Evolutionary conservation across 1,140 invertebrate species (phyloP), one percentile per base, ranked within the genome.

Genomic region (Drosophila saltans): DNA sequence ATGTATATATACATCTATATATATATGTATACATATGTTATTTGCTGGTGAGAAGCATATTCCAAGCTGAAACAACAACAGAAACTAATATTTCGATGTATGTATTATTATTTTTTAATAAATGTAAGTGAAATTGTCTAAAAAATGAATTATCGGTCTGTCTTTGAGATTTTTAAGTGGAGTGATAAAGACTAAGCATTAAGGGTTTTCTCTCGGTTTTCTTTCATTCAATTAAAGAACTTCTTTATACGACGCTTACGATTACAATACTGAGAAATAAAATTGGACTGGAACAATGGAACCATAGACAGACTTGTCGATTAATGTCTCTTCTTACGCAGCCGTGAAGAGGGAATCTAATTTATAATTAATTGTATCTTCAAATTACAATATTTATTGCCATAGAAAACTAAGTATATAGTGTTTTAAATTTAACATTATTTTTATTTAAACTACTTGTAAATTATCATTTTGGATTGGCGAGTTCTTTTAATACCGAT

Each of bases 101-200:
- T 82, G 82, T 85, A 85, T 77, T 77, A 76, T 76, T 76, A 77
- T 77, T 77, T 85, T 85, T 79, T 65, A 85, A 85, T 85, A 85
- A 85, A 85, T 67, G 64, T 71, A 79, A 73, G 78, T 72, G 57
- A 75, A 79, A 66, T 63, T 81, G 62, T 62, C n/a, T 57, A 28
- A 6, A 58, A 36, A 58, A 21, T 36, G 16, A 21, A n/a, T 16
- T 16, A 16, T 16, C 16, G 16, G 16, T 16, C 36, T 11, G 52
- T 24, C 11, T 28, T 28, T 9, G 11, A 55, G 24, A 52, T 1
- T 55, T 9, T 7, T 30, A 30, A 30, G 4, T 30, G 28, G 28
- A 2, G 2, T 30, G 33, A 1, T 36, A 1, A 0, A 36, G 3
- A 7, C 6, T 36, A 36, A 36, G 33, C 2, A 5, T 36, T 36